Evolutionary conservation across 2,113 vertebrate genomes (phyloP), one percentile per base, ranked within the genome.

Genomic region (Sigmodon hispidus): DNA sequence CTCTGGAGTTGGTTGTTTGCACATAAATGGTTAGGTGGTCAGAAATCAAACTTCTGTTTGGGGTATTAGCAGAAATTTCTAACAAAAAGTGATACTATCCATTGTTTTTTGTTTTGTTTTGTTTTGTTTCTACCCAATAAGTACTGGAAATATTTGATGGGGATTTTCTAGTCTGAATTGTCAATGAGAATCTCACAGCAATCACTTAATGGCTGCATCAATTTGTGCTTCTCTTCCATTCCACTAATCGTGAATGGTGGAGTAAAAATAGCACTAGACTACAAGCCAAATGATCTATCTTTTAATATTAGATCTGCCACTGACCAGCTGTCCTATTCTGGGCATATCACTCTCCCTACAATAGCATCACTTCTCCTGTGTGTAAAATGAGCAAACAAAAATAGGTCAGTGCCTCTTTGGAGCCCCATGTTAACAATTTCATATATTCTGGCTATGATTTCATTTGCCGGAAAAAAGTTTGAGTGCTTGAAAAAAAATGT

Each of bases 321-420:
- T 83, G 4, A 67, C 40, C 40, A 77, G 15, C 21, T 94, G 24
- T 48, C 3, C 43, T 87, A 69, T 63, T n/a, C 43, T 87, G 67
- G 31, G 13, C 48, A 52, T 73, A 91, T 94, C 61, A 76, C 4
- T 40, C 5, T 34, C 11, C 12, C 4, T 86, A 73, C 55, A 69
- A 34, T 17, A 94, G 26, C 36, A 90, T 73, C 81, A 81, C 7
- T 87, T 92, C 79, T 24, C 5, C 13, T 40, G 70, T 94, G 40
- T 85, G 13, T 80, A 94, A 80, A 86, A 92, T 43, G 11, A 95
- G 69, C 45, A 87, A 57, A 34, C 85, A 13, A 95, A 92, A 94
- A 94, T 63, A 81, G 31, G 92, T 31, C 40, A 94, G 29, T 10
- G 1, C 70, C 89, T 26, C 43, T 69, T 59, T 65, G 16, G 13